A percentile compares a stretch with the other conserved stretches of the same genome.
Evolutionary conservation across 2,888 invertebrate genomes (phyloP).

Genomic region (Gisinianus flammeolus): DNA sequence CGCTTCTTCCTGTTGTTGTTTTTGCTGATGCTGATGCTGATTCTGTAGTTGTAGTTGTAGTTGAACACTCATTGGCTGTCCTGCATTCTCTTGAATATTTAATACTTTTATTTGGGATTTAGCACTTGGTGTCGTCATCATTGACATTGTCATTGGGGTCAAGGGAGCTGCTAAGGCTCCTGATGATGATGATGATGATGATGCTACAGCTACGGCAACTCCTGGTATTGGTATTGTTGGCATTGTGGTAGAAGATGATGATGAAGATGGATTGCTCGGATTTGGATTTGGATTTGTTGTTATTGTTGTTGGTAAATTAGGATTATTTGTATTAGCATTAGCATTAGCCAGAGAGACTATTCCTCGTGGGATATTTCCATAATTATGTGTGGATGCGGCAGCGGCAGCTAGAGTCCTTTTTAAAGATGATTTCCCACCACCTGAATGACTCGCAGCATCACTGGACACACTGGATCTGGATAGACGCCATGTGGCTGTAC

Average conservation of each 20-base stretch:
- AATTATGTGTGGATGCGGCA: slow-evolving; percentile 31
- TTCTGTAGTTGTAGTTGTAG: background rate
- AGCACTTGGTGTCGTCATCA: background rate
- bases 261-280: background rate
- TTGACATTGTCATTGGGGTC: background rate
- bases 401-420: slow-evolving; percentile 55
- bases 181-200: background rate
- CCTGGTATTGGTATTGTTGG: background rate
- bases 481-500: slow-evolving; percentile 87
- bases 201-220: background rate
- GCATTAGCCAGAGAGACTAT: background rate
- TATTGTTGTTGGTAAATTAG: background rate
- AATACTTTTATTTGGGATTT: no score
- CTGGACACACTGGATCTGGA: slow-evolving; percentile 81
- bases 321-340: background rate
- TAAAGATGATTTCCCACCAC: slow-evolving; percentile 56
- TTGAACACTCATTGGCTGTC: background rate
- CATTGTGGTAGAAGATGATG: background rate
- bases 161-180: background rate
- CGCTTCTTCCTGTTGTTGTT: slow-evolving; percentile 15
- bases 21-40: background rate
- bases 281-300: background rate
- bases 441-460: slow-evolving; percentile 62
- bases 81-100: no score
- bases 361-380: slow-evolving; percentile 18